These are phyloP conservation scores for Athalia rosae DNA, from an alignment of 2,888 invertebrate genomes.

Conservation along the genomic window DNA sequence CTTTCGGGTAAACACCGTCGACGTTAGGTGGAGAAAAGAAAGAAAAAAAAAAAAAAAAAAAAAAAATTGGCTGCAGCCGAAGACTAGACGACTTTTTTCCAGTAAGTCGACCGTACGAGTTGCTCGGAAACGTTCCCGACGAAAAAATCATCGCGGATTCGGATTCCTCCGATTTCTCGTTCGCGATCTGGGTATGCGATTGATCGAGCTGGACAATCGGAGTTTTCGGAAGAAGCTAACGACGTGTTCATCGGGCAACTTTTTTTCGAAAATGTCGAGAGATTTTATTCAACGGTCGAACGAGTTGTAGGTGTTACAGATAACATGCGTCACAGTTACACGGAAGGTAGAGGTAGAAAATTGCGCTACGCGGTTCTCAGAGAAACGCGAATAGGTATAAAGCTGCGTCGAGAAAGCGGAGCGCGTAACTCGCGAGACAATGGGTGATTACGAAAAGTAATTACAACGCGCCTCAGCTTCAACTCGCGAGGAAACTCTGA, in stretches of 20 bases:
- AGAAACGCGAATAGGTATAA: neutral
- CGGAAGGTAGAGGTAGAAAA: neutral
- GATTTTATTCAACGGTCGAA: neutral
- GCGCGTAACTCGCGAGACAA: slow-evolving; percentile 28
- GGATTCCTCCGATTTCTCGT: no score
- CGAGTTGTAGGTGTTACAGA: neutral
- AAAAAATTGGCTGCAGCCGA: neutral
- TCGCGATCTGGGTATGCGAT: no score
- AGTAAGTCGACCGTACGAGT: neutral
- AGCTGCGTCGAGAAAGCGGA: slow-evolving; percentile 16
- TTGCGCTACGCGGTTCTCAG: slow-evolving; percentile 11
- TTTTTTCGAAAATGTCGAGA: neutral
- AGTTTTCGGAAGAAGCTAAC: no score
- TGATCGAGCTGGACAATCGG: no score
- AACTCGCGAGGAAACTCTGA: neutral
- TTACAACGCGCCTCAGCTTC: slow-evolving; percentile 4
- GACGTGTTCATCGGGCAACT: no score
- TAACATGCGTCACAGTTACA: no score
- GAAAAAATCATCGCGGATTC: no score
- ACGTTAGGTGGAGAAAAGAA: neutral
- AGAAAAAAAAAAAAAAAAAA: no score
- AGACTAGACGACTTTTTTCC: neutral
- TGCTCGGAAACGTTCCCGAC: no score
- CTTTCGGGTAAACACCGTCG: neutral
- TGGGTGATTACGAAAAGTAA: slow-evolving; percentile 43